Conservation (phyloP, 2,888 invertebrate genomes). For the Melinaea marsaeus region DNA sequence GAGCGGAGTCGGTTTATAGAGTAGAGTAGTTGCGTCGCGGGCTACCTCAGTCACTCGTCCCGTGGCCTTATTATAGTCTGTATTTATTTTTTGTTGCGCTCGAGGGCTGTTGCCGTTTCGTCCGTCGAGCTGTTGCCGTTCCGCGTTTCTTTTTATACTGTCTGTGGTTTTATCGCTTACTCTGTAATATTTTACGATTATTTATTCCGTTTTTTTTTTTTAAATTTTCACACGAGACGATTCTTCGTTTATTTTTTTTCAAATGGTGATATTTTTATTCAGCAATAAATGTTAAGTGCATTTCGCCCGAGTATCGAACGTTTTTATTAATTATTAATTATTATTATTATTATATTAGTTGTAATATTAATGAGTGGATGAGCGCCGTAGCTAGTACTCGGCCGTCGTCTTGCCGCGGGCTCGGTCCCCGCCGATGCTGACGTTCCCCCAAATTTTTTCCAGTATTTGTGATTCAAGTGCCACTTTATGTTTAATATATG, state of each 20-base stretch:
- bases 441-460: slow-evolving; percentile 82
- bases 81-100: slow-evolving; percentile 74
- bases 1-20: slow-evolving; percentile 42
- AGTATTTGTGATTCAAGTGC: slow-evolving; percentile 89
- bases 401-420: slow-evolving; percentile 49
- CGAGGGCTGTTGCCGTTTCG: slow-evolving; percentile 74
- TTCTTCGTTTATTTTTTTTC: slow-evolving; percentile 67
- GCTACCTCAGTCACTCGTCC: slow-evolving; percentile 75
- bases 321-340: too few species aligned
- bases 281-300: slow-evolving; percentile 76
- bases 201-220: slow-evolving; percentile 60
- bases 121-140: slow-evolving; percentile 67
- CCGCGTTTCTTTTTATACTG: slow-evolving; percentile 70
- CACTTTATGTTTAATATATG: slow-evolving; percentile 85
- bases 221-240: slow-evolving; percentile 67
- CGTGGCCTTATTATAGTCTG: slow-evolving; percentile 67
- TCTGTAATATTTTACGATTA: slow-evolving; percentile 62
- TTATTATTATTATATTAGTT: slow-evolving; percentile 65
- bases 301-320: slow-evolving; percentile 62
- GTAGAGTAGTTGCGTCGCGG: slow-evolving; percentile 68
- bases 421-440: slow-evolving; percentile 64
- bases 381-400: slow-evolving; percentile 41
- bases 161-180: slow-evolving; percentile 66
- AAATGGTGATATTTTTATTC: slow-evolving; percentile 77
- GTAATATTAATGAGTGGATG: slow-evolving; percentile 68